These are phyloP conservation scores for Drosophila teissieri DNA, from an alignment of 1,140 invertebrate genomes.

Conservation along the genomic window DNA sequence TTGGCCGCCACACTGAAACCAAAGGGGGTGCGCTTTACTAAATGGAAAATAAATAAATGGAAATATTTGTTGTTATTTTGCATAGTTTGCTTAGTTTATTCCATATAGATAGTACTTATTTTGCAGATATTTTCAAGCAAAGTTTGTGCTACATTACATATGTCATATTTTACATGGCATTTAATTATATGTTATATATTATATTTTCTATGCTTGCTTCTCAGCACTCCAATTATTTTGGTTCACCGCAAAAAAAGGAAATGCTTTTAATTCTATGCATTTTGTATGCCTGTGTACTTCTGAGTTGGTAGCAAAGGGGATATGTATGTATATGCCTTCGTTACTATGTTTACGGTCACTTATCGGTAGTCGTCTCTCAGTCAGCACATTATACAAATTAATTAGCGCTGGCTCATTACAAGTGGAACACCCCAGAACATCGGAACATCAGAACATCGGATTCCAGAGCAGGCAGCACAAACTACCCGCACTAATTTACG, in stretches of 20 bases:
- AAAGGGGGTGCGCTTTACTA: background rate
- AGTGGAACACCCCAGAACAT: constrained; percentile 11
- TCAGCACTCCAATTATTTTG: too few species aligned
- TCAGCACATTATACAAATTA: constrained; percentile 76
- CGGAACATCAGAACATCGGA: background rate
- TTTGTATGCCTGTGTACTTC: background rate
- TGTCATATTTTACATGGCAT: background rate
- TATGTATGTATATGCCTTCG: constrained; percentile 29
- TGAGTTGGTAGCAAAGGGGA: background rate
- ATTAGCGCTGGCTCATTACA: constrained; percentile 62
- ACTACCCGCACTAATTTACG: background rate
- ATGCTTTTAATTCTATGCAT: too few species aligned
- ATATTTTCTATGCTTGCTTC: background rate
- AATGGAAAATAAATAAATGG: too few species aligned
- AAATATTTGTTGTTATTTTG: too few species aligned
- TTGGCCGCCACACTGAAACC: constrained; percentile 48
- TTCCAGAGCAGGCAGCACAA: background rate
- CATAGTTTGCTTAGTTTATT: too few species aligned
- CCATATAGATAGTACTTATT: too few species aligned
- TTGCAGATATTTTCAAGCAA: too few species aligned
- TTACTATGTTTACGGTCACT: constrained; percentile 58
- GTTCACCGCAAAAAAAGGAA: too few species aligned
- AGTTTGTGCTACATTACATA: background rate
- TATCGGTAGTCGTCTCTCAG: constrained; percentile 43
- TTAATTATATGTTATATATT: background rate